Evolutionary conservation across 2,113 vertebrate species (phyloP), one percentile per base, ranked within the genome.

Genomic region (Hippocampus abdominalis): DNA sequence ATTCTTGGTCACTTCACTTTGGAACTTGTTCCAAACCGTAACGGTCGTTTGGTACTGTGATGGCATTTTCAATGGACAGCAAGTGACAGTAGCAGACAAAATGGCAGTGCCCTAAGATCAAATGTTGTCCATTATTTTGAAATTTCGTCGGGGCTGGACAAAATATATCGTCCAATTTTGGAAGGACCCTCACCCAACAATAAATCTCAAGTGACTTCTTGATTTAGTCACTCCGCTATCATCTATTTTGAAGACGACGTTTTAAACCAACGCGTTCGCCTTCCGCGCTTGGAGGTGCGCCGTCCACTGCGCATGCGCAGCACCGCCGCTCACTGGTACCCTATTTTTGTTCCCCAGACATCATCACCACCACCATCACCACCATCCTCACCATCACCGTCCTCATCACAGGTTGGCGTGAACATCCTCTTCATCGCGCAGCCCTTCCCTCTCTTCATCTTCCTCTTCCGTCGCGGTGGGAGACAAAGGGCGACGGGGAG

Each of bases 301-400:
- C 60, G n/a, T 21, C 7, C 54, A 48, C n/a, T 72, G 82, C 3
- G 88, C 88, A 84, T 84, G 88, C 85, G 87, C 84, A 78, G 87
- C 84, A 78, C 7, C 59, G 0, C 32, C 36, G 54, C 4, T 2
- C 9, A 46, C n/a, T 25, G 25, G 18, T 25, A 27, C 25, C 39
- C 80, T 49, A 18, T 25, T 44, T 69, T 49, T 44, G 67, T 62
- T 73, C 69, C 69, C 66, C 77, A 76, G 81, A 80, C 79, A 69
- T 74, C 85, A 66, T 59, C 71, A 51, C 13, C 70, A 42, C 13
- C 42, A 44, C 42, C 42, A 44, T 5, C 5, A 6, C 6, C 46
- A 21, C 7, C 42, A 66, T 48, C 59, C 32, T 61, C 59, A 1
- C 36, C 60, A 23, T 1, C 63, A 46, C 18, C 61, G 48, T 40